These are phyloP conservation scores for Botrylloides violaceus DNA, from an alignment of 23 tunicate species.

Conservation along the genomic window DNA sequence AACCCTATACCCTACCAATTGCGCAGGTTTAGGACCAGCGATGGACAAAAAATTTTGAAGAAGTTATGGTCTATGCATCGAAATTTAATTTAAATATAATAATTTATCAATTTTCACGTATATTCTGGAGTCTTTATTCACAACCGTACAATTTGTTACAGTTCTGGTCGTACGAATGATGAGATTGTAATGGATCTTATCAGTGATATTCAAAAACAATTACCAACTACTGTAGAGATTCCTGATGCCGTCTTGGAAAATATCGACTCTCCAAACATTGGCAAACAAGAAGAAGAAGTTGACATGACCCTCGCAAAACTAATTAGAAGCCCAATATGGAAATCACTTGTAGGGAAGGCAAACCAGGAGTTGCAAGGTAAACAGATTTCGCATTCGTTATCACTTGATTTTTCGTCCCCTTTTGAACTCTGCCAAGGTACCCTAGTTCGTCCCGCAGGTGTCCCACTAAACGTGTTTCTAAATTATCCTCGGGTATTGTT, in stretches of 20 bases:
- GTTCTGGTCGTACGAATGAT: constrained; percentile 73
- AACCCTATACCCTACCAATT: no score
- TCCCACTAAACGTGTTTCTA: no score
- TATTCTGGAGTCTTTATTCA: neutral
- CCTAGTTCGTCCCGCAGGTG: no score
- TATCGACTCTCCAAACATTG: neutral
- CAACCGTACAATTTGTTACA: neutral
- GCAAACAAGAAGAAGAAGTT: constrained; percentile 21
- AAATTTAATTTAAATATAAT: no score
- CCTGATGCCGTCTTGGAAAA: constrained; percentile 65
- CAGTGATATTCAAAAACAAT: constrained; percentile 53
- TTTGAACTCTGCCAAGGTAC: no score
- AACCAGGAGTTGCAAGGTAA: constrained; percentile 22
- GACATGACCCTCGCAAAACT: constrained; percentile 54
- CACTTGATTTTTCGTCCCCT: no score
- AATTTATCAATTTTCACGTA: neutral
- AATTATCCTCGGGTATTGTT: no score
- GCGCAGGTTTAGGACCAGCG: no score
- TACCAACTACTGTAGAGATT: constrained; percentile 71
- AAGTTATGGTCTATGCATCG: no score
- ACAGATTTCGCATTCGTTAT: no score
- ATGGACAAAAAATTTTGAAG: no score
- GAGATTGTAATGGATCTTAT: constrained; percentile 65
- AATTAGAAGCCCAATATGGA: constrained; percentile 55
- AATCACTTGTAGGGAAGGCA: constrained; percentile 40